phyloP scores from a whole-genome alignment of 2,888 invertebrate genomes.

The Hetaerina titia region DNA sequence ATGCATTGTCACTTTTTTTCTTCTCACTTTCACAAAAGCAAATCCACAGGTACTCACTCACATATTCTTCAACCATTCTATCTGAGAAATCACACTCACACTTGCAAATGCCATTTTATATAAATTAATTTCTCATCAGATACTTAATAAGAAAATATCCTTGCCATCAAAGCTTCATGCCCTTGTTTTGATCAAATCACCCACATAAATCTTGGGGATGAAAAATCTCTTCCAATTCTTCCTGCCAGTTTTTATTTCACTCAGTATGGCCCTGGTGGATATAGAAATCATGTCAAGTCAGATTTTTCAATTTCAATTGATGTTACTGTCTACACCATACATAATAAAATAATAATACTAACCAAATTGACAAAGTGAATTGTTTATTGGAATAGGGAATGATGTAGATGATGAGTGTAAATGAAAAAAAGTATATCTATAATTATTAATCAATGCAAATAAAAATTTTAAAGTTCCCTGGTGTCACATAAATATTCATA shows the following conservation, averaged over 20 bases:
- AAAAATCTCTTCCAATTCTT: slow-evolving; percentile 28
- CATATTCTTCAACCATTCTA: slow-evolving; percentile 52
- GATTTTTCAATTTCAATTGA: too few species aligned
- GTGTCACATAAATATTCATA: too few species aligned
- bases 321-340: too few species aligned
- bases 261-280: slow-evolving; percentile 3
- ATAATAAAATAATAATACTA: too few species aligned
- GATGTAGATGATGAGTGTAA: too few species aligned
- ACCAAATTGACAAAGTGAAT: too few species aligned
- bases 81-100: slow-evolving; percentile 59
- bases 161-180: slow-evolving; percentile 64
- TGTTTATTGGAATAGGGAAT: too few species aligned
- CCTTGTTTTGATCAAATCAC: slow-evolving; percentile 52
- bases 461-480: too few species aligned
- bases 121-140: slow-evolving; percentile 67
- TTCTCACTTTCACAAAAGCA: slow-evolving; percentile 67
- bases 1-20: slow-evolving; percentile 59
- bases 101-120: slow-evolving; percentile 65
- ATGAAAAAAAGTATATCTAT: too few species aligned
- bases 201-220: slow-evolving; percentile 57
- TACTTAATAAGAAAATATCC: slow-evolving; percentile 67
- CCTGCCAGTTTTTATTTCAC: slow-evolving; percentile 43
- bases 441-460: too few species aligned
- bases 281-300: background rate
- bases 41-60: slow-evolving; percentile 56